phyloP scores from a whole-genome alignment of 2,113 vertebrate genomes.

The Leptobrachium leishanense region DNA sequence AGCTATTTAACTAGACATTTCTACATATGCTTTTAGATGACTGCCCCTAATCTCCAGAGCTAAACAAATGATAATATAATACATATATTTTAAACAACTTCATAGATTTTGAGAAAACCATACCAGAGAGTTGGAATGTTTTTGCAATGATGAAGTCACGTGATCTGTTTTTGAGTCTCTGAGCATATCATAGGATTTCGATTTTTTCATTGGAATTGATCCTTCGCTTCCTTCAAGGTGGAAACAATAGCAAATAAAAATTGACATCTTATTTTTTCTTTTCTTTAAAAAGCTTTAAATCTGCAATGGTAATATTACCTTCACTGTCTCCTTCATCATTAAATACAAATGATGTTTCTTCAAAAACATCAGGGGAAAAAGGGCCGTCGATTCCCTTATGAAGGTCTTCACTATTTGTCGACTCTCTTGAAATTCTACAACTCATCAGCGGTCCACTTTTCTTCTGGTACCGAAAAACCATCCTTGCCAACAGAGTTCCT shows the following conservation, averaged over 20 bases:
- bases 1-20: no score
- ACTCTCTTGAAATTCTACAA: constrained; percentile 57
- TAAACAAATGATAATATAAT: no score
- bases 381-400: constrained; percentile 75
- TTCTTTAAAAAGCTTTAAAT: no score
- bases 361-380: constrained; percentile 73
- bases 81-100: no score
- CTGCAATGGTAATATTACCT: constrained; percentile 64
- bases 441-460: constrained; percentile 60
- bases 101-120: not conserved
- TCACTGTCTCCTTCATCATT: constrained; percentile 85
- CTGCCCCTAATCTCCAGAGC: no score
- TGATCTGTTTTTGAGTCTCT: constrained; percentile 57
- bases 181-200: constrained; percentile 71
- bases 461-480: constrained; percentile 77
- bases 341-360: constrained; percentile 66
- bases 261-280: no score
- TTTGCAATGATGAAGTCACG: constrained; percentile 60
- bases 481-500: constrained; percentile 76
- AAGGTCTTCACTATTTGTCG: constrained; percentile 69
- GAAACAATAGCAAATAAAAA: not conserved
- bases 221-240: constrained; percentile 70
- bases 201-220: constrained; percentile 63
- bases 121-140: constrained; percentile 79
- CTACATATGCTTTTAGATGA: no score